These are phyloP conservation scores for Lycodopsis pacificus DNA, from an alignment of 2,797 vertebrate genomes.

Conservation along the genomic window DNA sequence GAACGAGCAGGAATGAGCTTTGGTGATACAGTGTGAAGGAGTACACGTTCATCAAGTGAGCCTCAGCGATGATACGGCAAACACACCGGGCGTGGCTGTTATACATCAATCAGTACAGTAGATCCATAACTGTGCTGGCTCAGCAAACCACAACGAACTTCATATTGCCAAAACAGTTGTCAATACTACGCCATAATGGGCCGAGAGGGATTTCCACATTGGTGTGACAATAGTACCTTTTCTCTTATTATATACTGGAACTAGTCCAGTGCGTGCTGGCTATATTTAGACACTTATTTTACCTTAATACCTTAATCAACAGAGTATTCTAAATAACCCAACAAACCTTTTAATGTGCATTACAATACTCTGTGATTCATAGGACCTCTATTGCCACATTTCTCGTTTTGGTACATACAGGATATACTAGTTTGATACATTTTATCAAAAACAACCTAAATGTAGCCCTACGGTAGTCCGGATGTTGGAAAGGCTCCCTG, in stretches of 20 bases:
- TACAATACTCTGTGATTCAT: not conserved
- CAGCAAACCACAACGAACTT: not conserved
- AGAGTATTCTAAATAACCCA: not conserved
- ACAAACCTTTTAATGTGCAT: not conserved
- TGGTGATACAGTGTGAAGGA: not conserved
- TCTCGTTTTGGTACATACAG: not conserved
- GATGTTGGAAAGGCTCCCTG: not conserved
- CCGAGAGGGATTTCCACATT: not conserved
- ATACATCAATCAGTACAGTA: not conserved
- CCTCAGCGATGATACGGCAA: slow-evolving; percentile 9
- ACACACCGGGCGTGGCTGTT: slow-evolving; percentile 36
- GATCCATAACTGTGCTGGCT: not conserved
- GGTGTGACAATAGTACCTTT: not conserved
- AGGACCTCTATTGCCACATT: not conserved
- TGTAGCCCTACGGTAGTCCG: not conserved
- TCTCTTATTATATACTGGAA: not conserved
- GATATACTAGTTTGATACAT: not conserved
- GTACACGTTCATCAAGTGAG: not conserved
- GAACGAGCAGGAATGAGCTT: slow-evolving; percentile 32
- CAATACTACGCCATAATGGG: not conserved
- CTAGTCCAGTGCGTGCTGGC: not conserved
- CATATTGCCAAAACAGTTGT: not conserved
- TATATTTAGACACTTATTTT: not conserved
- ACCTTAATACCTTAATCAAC: not conserved
- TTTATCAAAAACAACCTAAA: not conserved